A percentile compares a stretch with the other conserved stretches of the same genome.
phyloP scores from a whole-genome alignment of 2,888 invertebrate genomes.

The Resseliella maxima region DNA sequence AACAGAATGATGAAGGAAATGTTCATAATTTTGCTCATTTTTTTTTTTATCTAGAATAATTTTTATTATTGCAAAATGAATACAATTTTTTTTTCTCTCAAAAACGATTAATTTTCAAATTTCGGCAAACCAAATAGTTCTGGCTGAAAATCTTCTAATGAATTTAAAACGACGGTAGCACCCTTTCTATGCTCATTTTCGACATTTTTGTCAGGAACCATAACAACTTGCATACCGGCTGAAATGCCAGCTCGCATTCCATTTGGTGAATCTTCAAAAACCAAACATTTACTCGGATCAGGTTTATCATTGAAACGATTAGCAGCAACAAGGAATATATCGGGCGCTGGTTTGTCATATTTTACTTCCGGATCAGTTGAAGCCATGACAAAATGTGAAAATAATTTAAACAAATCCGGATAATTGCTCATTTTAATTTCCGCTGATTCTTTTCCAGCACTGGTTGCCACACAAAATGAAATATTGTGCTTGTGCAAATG shows the following conservation, averaged over 20 bases:
- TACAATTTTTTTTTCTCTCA: no score
- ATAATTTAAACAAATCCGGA: slow-evolving; percentile 74
- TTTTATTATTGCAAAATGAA: no score
- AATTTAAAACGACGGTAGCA: slow-evolving; percentile 79
- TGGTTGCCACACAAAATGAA: slow-evolving; percentile 91
- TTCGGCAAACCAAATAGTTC: slow-evolving; percentile 88
- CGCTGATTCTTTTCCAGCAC: slow-evolving; percentile 80
- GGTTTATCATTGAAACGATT: slow-evolving; percentile 78
- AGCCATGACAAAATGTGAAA: slow-evolving; percentile 84
- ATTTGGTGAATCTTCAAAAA: slow-evolving; percentile 93
- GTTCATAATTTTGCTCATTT: no score
- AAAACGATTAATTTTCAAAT: slow-evolving; percentile 65
- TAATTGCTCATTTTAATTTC: slow-evolving; percentile 76
- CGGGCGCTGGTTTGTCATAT: slow-evolving; percentile 89
- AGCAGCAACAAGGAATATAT: slow-evolving; percentile 85
- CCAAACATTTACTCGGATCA: slow-evolving; percentile 78
- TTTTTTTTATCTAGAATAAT: no score
- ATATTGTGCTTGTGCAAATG: slow-evolving; percentile 79
- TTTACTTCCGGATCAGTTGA: slow-evolving; percentile 87
- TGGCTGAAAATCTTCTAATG: slow-evolving; percentile 82
- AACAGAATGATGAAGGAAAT: no score
- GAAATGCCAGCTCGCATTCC: slow-evolving; percentile 80
- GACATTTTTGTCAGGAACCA: no score
- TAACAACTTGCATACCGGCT: slow-evolving; percentile 88
- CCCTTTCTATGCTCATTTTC: slow-evolving; percentile 68